phyloP scores from a whole-genome alignment of 2,888 invertebrate genomes.

The Amitus sp. region DNA sequence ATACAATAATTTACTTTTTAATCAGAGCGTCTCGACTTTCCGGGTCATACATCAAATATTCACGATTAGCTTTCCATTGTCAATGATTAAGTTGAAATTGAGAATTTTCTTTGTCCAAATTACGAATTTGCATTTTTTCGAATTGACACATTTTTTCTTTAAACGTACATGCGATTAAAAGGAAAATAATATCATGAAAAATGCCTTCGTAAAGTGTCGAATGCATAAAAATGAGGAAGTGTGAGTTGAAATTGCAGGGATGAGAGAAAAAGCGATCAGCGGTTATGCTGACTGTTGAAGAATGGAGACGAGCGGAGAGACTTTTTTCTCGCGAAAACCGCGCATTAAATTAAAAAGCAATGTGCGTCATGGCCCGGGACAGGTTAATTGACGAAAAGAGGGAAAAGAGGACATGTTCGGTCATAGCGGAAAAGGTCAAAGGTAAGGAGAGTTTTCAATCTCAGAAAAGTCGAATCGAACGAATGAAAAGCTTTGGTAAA shows the following conservation, averaged over 20 bases:
- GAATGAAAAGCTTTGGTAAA: no score
- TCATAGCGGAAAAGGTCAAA: slow-evolving; percentile 34
- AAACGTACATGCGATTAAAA: no score
- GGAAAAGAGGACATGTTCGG: slow-evolving; percentile 33
- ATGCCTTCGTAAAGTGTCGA: no score
- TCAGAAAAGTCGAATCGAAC: no score
- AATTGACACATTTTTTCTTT: no score
- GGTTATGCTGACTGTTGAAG: not conserved
- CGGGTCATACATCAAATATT: not conserved
- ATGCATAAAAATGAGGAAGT: no score
- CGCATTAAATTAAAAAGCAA: slow-evolving; percentile 5
- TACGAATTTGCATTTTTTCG: no score
- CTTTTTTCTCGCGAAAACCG: no score
- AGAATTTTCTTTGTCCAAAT: no score
- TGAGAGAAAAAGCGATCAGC: not conserved
- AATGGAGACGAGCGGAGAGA: not conserved
- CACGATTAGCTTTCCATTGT: not conserved
- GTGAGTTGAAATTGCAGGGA: no score
- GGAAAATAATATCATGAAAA: no score
- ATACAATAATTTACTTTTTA: slow-evolving; percentile 16
- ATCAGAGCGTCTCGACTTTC: not conserved
- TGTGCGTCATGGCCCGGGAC: slow-evolving; percentile 13
- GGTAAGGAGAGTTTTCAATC: slow-evolving; percentile 16
- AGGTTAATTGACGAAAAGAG: slow-evolving; percentile 36
- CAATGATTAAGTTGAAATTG: no score